A percentile compares a stretch with the other conserved stretches of the same genome.
These are phyloP conservation scores for Intellagama lesueurii DNA, from an alignment of 2,797 vertebrate species.

Conservation along the genomic window DNA sequence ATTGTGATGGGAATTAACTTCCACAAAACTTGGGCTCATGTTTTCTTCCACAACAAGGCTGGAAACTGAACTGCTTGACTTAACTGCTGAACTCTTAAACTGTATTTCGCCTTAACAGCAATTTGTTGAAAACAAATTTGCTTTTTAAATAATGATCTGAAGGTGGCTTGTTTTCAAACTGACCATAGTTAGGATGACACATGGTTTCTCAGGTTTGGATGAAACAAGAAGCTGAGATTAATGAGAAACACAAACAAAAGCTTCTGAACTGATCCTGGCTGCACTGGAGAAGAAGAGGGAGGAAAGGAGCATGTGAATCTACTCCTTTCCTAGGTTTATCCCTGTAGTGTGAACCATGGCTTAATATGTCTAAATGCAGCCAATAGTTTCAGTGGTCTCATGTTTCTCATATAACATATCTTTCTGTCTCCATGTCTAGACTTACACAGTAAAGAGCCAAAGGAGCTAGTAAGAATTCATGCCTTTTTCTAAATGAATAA, in stretches of 20 bases:
- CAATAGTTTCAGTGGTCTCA: background rate
- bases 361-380: background rate
- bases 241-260: background rate
- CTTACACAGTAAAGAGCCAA: slow-evolving; percentile 10
- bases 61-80: background rate
- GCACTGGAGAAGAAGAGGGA: background rate
- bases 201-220: background rate
- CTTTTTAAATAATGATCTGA: background rate
- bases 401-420: background rate
- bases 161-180: background rate
- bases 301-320: no score
- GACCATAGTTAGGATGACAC: background rate
- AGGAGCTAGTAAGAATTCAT: background rate
- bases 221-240: background rate
- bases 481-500: background rate
- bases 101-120: background rate
- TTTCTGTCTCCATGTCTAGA: background rate
- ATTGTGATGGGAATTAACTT: no score
- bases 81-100: background rate
- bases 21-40: no score
- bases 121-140: background rate
- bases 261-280: background rate
- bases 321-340: background rate
- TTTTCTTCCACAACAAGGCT: background rate
- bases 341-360: background rate